Conservation (phyloP, 2,113 vertebrate genomes). For the Sprattus sprattus region DNA sequence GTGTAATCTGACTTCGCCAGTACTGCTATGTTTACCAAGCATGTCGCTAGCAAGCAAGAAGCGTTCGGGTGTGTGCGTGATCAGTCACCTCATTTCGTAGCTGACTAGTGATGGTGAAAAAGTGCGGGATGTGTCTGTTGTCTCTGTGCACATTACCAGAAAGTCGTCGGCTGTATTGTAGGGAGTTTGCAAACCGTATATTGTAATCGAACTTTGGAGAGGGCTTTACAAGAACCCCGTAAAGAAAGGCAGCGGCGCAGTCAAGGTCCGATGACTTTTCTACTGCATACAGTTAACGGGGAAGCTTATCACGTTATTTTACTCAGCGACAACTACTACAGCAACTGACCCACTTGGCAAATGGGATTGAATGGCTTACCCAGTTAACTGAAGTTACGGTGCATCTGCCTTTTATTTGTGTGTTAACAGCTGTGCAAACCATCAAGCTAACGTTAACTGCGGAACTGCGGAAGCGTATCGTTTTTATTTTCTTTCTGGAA, state of each 20-base stretch:
- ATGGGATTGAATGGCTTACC: conserved; percentile 14
- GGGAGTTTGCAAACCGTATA: background rate
- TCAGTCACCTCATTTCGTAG: conserved; percentile 1
- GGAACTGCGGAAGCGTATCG: background rate
- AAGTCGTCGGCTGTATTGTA: background rate
- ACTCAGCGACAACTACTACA: background rate
- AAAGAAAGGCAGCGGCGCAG: background rate
- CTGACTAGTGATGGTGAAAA: background rate
- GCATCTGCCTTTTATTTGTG: conserved; percentile 2
- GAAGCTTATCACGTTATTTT: background rate
- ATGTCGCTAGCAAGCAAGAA: background rate
- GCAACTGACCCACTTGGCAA: conserved; percentile 14
- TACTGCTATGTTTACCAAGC: background rate
- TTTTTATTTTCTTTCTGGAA: background rate
- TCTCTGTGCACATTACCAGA: background rate
- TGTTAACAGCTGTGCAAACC: background rate
- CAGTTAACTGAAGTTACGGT: background rate
- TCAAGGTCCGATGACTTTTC: conserved; percentile 8
- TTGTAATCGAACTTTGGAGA: background rate
- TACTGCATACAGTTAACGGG: background rate
- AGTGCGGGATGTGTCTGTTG: background rate
- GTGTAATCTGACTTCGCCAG: background rate
- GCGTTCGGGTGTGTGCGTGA: background rate
- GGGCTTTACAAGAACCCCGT: background rate
- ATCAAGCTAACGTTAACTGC: background rate